Evolutionary conservation across 2,888 invertebrate species (phyloP), one percentile per base, ranked within the genome.

Genomic region (Thecocarcelia acutangulata): DNA sequence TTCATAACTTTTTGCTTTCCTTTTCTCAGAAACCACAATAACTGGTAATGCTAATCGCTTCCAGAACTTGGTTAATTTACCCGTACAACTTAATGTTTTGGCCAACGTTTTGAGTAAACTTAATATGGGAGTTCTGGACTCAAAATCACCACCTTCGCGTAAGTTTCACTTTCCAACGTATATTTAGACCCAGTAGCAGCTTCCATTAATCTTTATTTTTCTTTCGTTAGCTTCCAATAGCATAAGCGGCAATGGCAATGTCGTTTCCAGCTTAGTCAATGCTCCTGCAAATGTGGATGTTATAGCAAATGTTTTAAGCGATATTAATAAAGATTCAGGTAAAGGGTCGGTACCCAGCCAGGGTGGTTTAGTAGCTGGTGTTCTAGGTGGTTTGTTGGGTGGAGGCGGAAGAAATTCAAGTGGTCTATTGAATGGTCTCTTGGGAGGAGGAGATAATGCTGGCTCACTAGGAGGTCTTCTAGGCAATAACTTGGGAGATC

Each of bases 191-290:
- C 1, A 1, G 3, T 21, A 1, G 8, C 4, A n/a, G n/a, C 11
- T 33, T 24, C 15, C 2, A 2, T 6, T n/a, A 4, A 40, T 24
- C 1, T 13, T 11, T 1, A 4, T 15, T 17, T 0, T 28, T 12
- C 12, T 24, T 24, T n/a, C n/a, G 17, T 12, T 13, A 50, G 63
- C 17, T 15, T 24, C 44, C 12, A 44, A 24, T 9, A 68, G 42
- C 44, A 83, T 80, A n/a, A 48, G 21, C 3, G 84, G 81, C 0
- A 52, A 68, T 48, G 28, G 48, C 17, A 83, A 83, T 50, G 64
- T 8, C 6, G 44, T 73, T 0, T 44, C 52, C 1, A 72, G 42
- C 21, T 24, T 63, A 6, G 6, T 73, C 1, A 63, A 78, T 15
- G 42, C 54, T 0, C 59, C 50, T 42, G 44, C 75, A 6, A 68